Conservation (phyloP, 2,888 invertebrate genomes). For the Chymomyza caudatula region DNA sequence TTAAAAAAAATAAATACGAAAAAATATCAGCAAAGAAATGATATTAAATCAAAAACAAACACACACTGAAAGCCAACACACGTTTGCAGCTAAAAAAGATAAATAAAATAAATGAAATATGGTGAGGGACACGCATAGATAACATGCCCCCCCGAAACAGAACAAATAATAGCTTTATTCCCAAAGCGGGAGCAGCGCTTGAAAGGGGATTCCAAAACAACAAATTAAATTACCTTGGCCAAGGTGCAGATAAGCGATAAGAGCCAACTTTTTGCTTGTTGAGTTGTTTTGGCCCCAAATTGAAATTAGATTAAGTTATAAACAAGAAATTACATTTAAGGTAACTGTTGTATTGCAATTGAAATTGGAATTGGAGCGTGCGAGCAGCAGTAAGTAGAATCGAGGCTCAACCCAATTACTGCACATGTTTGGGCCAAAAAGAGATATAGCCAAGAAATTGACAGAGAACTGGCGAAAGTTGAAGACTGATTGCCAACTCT, state of each 20-base stretch:
- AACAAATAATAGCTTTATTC: slow-evolving; percentile 4
- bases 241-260: slow-evolving; percentile 40
- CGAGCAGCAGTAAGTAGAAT: slow-evolving; percentile 35
- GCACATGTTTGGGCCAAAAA: slow-evolving; percentile 16
- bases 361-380: slow-evolving; percentile 55
- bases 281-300: slow-evolving; percentile 11
- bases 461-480: slow-evolving; percentile 52
- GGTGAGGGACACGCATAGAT: slow-evolving; percentile 10
- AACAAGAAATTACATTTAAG: background rate
- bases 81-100: too few species aligned
- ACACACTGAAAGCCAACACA: slow-evolving; percentile 9
- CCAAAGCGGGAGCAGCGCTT: background rate
- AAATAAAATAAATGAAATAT: slow-evolving; percentile 41
- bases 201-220: slow-evolving; percentile 10
- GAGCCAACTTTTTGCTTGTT: background rate
- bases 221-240: slow-evolving; percentile 10
- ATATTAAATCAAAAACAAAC: slow-evolving; percentile 13
- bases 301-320: background rate
- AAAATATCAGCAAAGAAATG: background rate
- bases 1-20: background rate
- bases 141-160: background rate
- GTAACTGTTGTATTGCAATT: background rate
- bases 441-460: slow-evolving; percentile 16
- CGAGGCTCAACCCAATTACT: slow-evolving; percentile 9
- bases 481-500: slow-evolving; percentile 9